phyloP scores from a whole-genome alignment of 2,888 invertebrate genomes.

The Calephelis perditalis region DNA sequence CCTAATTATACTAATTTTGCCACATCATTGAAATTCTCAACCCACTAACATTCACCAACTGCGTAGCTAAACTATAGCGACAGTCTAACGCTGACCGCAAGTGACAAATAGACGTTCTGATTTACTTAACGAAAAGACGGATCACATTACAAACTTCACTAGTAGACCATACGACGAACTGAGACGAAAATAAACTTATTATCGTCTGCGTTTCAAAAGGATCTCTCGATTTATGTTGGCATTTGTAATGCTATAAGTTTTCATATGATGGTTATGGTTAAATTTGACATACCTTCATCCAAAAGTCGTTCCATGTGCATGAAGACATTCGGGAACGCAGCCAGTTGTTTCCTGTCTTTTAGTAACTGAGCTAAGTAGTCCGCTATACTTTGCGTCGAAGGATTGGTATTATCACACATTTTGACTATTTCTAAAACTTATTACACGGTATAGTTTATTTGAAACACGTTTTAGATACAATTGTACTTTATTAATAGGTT shows the following conservation, averaged over 20 bases:
- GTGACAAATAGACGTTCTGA: conserved; percentile 58
- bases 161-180: conserved; percentile 76
- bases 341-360: conserved; percentile 99
- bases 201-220: conserved; percentile 72
- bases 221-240: conserved; percentile 69
- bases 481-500: conserved; percentile 73
- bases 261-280: conserved; percentile 40
- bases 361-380: conserved; percentile 99
- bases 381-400: conserved; percentile 97
- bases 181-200: conserved; percentile 78
- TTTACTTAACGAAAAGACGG: conserved; percentile 68
- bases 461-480: conserved; percentile 61
- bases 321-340: conserved; percentile 99
- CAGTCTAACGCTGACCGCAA: conserved; percentile 70
- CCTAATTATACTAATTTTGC: conserved; percentile 35
- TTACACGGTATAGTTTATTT: conserved; percentile 67
- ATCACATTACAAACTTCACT: conserved; percentile 75
- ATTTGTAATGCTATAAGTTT: conserved; percentile 49
- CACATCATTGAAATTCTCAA: conserved; percentile 47
- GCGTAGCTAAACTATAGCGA: conserved; percentile 44
- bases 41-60: conserved; percentile 52
- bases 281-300: conserved; percentile 93
- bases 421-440: conserved; percentile 62
- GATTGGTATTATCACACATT: conserved; percentile 78
- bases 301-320: conserved; percentile 98